Base-by-base conservation (phyloP, 2,888 invertebrate genomes). In the Macaria notata region DNA sequence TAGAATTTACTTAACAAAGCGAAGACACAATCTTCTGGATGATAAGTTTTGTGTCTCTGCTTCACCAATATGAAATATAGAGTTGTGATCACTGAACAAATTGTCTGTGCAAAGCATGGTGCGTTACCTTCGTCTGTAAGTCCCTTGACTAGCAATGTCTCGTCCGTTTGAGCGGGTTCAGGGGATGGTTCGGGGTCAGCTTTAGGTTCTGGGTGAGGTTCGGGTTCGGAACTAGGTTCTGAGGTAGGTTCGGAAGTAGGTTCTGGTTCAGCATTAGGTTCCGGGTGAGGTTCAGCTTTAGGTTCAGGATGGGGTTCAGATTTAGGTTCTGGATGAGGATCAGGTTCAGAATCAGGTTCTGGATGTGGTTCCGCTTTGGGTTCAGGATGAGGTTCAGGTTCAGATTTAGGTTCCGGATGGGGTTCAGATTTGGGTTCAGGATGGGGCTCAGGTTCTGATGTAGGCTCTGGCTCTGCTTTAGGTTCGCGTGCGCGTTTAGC, bases 91-190 rank as follows among this genome's bases (percentile, higher is more conserved):
- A 59, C 59, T 59, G 59, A 55, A 59, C 30, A 41, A 54, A 19
- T 59, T 49, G 5, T 3, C 49, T 65, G 76, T 79, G 85, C 86
- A 64, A 88, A 87, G 86, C 85, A 52, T 61, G 62, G 83, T 84
- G 87, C 83, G 71, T 90, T 89, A 91, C 91, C 91, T 90, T 84
- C 77, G 68, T 90, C 89, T 71, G 68, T 84, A 69, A 91, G 86
- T 83, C 91, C 91, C 77, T 89, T 91, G 76, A 91, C 91, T 81
- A 89, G 84, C 78, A 91, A 86, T 74, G 75, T 84, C 79, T 84
- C 88, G 1, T 88, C 83, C 0, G 90, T 81, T 52, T 85, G 81
- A 0, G 92, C 79, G 56, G 86, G 74, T 68, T 73, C 69, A 3
- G 71, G 52, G 4, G 46, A 57, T 3, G 79, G 59, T 46, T 85